Evolutionary conservation across 1,140 invertebrate species (phyloP).

Genomic region (Apis florea): DNA sequence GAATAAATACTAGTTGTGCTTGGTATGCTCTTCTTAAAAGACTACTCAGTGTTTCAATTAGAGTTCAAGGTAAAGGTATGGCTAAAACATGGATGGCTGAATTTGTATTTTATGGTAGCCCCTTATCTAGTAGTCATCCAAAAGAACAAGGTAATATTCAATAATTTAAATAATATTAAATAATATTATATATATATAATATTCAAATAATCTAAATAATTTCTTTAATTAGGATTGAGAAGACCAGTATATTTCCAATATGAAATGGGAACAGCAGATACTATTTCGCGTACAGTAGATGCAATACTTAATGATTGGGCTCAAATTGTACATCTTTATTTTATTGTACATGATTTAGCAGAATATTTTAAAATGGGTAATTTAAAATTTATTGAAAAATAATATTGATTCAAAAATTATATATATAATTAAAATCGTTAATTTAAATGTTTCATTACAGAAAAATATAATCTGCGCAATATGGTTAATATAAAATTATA

Average conservation of each 20-base stretch:
- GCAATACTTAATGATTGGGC: slow-evolving; percentile 93
- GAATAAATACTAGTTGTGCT: slow-evolving; percentile 73
- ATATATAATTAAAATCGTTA: slow-evolving; percentile 2
- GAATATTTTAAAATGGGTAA: slow-evolving; percentile 84
- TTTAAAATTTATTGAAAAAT: slow-evolving; percentile 22
- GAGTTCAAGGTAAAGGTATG: slow-evolving; percentile 88
- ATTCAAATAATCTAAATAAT: not conserved
- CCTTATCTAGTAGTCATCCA: slow-evolving; percentile 88
- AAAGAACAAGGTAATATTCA: slow-evolving; percentile 88
- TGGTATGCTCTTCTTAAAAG: slow-evolving; percentile 86
- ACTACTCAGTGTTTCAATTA: slow-evolving; percentile 91
- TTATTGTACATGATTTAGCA: slow-evolving; percentile 89
- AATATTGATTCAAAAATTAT: not conserved
- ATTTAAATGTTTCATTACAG: slow-evolving; percentile 70
- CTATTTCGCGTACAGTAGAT: slow-evolving; percentile 88
- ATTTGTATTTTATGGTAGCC: slow-evolving; percentile 93
- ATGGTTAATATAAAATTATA: slow-evolving; percentile 89
- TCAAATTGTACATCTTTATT: slow-evolving; percentile 93
- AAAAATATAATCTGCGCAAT: slow-evolving; percentile 84
- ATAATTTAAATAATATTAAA: not conserved
- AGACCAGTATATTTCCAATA: slow-evolving; percentile 94
- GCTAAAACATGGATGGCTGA: slow-evolving; percentile 92
- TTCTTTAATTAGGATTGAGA: slow-evolving; percentile 82
- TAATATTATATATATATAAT: not conserved
- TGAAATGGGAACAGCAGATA: slow-evolving; percentile 90